Evolutionary conservation across 2,797 vertebrate genomes (phyloP).

Genomic region (Poeciliopsis turneri): DNA sequence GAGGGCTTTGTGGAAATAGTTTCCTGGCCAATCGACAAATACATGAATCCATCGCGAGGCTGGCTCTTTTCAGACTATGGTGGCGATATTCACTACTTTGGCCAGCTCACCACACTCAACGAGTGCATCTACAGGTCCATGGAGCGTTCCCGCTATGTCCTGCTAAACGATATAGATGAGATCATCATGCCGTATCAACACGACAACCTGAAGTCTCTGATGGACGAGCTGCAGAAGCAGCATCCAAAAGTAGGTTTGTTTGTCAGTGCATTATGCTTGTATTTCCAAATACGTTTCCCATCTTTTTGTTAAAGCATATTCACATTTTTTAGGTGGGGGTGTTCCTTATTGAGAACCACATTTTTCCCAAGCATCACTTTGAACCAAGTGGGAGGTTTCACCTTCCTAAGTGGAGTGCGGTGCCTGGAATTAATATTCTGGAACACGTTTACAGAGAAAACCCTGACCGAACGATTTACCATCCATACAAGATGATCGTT

Average conservation of each 20-base stretch:
- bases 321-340: conserved; percentile 8
- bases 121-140: conserved; percentile 78
- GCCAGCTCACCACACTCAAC: conserved; percentile 72
- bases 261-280: accelerated
- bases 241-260: conserved; percentile 40
- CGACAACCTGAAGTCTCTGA: conserved; percentile 47
- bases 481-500: conserved; percentile 64
- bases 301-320: neutral
- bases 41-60: conserved; percentile 49
- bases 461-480: neutral
- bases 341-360: conserved; percentile 80
- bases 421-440: conserved; percentile 72
- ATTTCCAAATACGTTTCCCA: neutral
- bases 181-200: conserved; percentile 71
- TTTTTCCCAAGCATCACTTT: conserved; percentile 73
- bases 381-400: conserved; percentile 62
- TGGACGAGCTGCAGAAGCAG: conserved; percentile 52
- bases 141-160: conserved; percentile 63
- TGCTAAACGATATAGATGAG: conserved; percentile 76
- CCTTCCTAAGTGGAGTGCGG: conserved; percentile 50
- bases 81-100: conserved; percentile 73
- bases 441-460: conserved; percentile 68
- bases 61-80: conserved; percentile 33
- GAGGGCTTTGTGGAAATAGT: conserved; percentile 71
- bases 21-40: conserved; percentile 63